These are phyloP conservation scores for Cyprinodon brontotheroides DNA, from an alignment of 2,113 vertebrate genomes.

Conservation along the genomic window DNA sequence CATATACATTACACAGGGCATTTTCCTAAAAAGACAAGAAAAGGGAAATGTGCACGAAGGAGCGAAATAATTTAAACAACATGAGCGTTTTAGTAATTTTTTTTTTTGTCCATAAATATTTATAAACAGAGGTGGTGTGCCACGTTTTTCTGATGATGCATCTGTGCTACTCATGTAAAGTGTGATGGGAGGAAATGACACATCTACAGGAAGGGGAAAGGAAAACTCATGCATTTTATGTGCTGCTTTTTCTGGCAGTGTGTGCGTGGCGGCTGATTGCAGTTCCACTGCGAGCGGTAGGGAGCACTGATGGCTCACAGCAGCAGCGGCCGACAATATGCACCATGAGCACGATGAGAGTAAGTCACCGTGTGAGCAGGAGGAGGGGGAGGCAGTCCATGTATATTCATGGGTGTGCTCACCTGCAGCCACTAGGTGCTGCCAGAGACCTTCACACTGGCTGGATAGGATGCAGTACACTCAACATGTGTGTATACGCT, in stretches of 20 bases:
- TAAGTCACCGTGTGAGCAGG: constrained; percentile 10
- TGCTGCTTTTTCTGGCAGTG: neutral
- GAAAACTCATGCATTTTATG: constrained; percentile 6
- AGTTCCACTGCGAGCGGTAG: constrained; percentile 65
- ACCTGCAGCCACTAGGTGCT: constrained; percentile 94
- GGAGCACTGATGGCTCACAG: constrained; percentile 67
- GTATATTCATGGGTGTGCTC: constrained; percentile 61
- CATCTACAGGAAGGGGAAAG: constrained; percentile 27
- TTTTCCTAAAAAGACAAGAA: constrained; percentile 38
- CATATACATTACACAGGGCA: constrained; percentile 52
- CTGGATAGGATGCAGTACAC: neutral
- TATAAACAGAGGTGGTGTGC: constrained; percentile 15
- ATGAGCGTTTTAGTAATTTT: constrained; percentile 2
- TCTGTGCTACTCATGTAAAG: constrained; percentile 17
- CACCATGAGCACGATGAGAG: constrained; percentile 16
- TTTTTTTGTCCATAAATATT: constrained; percentile 37
- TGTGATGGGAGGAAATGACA: constrained; percentile 21
- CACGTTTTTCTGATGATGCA: constrained; percentile 11
- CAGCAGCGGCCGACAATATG: constrained; percentile 20
- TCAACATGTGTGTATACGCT: neutral
- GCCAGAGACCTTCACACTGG: constrained; percentile 88
- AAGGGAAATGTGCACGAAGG: constrained; percentile 20
- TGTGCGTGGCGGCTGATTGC: constrained; percentile 33
- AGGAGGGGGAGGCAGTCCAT: neutral
- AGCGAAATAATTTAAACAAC: constrained; percentile 24